Percentiles rank a stretch among this genome's conserved stretches.
Evolutionary conservation across 1,140 invertebrate genomes (phyloP).

Genomic region (Dendroctonus valens): DNA sequence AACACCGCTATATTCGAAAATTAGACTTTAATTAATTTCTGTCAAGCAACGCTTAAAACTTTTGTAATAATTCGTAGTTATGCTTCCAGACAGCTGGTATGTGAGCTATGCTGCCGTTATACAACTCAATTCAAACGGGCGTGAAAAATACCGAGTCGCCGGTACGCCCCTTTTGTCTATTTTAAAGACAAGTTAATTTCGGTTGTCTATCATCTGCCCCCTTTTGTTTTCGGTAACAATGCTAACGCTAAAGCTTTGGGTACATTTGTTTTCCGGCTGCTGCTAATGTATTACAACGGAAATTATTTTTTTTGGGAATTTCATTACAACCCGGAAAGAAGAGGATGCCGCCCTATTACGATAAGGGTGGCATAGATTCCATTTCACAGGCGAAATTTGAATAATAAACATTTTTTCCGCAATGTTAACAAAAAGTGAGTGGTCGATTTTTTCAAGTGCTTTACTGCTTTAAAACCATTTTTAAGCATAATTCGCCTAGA

Average conservation of each 20-base stretch:
- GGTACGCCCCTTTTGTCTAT: conserved; percentile 22
- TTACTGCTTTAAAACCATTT: too few species aligned
- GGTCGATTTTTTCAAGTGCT: too few species aligned
- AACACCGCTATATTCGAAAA: background rate
- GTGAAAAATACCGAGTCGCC: conserved; percentile 16
- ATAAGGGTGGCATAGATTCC: too few species aligned
- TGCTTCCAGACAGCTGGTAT: conserved; percentile 10
- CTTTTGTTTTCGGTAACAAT: conserved; percentile 10
- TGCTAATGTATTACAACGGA: too few species aligned
- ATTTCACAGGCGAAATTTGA: too few species aligned
- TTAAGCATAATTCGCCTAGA: too few species aligned
- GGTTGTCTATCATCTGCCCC: conserved; percentile 21
- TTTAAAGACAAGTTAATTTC: conserved; percentile 20
- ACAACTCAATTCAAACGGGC: conserved; percentile 15
- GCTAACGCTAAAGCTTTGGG: background rate
- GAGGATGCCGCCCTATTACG: too few species aligned
- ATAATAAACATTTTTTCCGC: too few species aligned
- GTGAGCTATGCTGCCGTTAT: conserved; percentile 15
- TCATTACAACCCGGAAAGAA: too few species aligned
- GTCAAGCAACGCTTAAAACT: conserved; percentile 9
- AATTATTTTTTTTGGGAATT: too few species aligned
- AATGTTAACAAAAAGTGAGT: too few species aligned
- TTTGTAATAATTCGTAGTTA: conserved; percentile 17
- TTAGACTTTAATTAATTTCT: conserved; percentile 16
- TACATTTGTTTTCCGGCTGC: too few species aligned